phyloP scores from a whole-genome alignment of 1,140 invertebrate species.

The Macrobrachium rosenbergii region DNA sequence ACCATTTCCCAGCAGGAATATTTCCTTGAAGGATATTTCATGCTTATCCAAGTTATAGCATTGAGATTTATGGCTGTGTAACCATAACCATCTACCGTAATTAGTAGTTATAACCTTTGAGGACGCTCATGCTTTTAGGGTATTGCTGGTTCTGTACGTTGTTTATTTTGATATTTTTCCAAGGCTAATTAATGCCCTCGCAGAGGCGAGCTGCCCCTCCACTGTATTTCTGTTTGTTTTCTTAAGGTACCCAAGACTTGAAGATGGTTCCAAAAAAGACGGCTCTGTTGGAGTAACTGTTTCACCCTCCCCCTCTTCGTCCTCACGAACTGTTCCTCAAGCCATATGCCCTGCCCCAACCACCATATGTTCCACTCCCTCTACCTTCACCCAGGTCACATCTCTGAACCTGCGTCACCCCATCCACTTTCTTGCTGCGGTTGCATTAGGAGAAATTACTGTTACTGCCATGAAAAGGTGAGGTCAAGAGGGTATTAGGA shows the following conservation, averaged over 20 bases:
- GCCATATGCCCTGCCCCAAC: constrained; percentile 6
- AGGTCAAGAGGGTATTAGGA: background rate
- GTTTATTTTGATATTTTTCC: no score
- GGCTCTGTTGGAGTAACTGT: constrained; percentile 3
- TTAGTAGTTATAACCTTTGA: no score
- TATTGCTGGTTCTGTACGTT: no score
- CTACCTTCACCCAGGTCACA: constrained; percentile 21
- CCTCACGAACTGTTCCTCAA: background rate
- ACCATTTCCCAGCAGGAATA: no score
- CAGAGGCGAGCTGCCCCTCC: background rate
- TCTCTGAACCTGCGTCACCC: constrained; percentile 35
- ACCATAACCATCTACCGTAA: no score
- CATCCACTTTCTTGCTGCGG: constrained; percentile 58
- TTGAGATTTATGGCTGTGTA: no score
- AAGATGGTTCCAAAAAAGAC: constrained; percentile 6
- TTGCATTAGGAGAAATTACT: constrained; percentile 64
- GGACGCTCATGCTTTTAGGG: no score
- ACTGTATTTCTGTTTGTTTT: background rate
- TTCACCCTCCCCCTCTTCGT: background rate
- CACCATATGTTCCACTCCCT: constrained; percentile 34
- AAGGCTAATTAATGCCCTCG: no score
- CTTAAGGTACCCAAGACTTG: constrained; percentile 40
- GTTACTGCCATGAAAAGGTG: constrained; percentile 63
- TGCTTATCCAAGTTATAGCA: no score
- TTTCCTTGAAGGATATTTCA: no score